A percentile compares a stretch with the other conserved stretches of the same genome.
Evolutionary conservation across 92 coral and sea anemone species (phyloP).

Genomic region (Paramuricea clavata): DNA sequence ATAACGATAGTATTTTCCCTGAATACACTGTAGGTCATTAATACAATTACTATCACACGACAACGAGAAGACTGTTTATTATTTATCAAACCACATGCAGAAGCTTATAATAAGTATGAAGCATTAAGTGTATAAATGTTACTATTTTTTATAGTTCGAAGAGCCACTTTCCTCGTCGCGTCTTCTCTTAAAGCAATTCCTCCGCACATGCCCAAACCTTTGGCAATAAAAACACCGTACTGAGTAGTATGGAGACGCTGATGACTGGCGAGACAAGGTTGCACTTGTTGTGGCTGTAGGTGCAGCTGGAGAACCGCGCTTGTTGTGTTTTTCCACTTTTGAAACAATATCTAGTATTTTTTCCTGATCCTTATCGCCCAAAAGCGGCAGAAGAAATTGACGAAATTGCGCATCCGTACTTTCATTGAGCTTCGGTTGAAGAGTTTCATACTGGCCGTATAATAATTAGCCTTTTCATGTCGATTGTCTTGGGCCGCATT

Average conservation of each 20-base stretch:
- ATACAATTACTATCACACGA: neutral
- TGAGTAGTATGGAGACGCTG: neutral
- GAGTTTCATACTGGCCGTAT: constrained; percentile 50
- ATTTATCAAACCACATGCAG: too few species aligned
- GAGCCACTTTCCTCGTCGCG: neutral
- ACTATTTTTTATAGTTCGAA: too few species aligned
- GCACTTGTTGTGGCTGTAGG: neutral
- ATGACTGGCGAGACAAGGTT: neutral
- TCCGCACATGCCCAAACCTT: neutral
- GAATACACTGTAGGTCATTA: too few species aligned
- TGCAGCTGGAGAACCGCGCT: neutral
- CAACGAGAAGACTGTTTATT: too few species aligned
- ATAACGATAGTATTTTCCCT: too few species aligned
- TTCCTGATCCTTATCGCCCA: constrained; percentile 69
- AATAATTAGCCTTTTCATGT: constrained; percentile 59
- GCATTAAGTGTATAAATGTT: too few species aligned
- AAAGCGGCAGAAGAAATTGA: constrained; percentile 35
- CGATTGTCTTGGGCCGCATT: constrained; percentile 55
- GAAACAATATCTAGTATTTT: constrained; percentile 34
- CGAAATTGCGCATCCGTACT: constrained; percentile 40
- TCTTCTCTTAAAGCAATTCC: neutral
- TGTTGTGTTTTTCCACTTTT: constrained; percentile 46
- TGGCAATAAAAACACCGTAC: constrained; percentile 8
- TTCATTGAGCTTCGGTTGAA: constrained; percentile 30
- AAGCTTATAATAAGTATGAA: too few species aligned